These are phyloP conservation scores for Aelia acuminata DNA, from an alignment of 2,888 invertebrate genomes.

Conservation along the genomic window DNA sequence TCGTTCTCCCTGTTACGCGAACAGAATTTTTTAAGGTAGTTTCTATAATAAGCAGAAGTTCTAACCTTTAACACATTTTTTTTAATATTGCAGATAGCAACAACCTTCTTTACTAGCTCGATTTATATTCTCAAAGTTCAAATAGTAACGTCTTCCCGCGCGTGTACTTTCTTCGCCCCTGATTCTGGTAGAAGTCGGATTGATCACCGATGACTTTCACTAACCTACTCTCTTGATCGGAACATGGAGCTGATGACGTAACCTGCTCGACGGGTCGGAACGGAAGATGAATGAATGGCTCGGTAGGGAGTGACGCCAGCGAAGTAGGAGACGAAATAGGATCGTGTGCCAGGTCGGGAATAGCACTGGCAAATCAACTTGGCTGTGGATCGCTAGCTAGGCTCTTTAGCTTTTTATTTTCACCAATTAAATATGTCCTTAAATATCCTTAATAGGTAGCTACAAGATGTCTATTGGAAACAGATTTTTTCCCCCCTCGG, in stretches of 20 bases:
- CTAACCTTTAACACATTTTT: too few relatives aligned
- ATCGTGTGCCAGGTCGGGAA: constrained; percentile 3
- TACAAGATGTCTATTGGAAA: neutral
- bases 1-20: too few relatives aligned
- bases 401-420: neutral
- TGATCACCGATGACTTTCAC: neutral
- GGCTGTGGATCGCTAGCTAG: neutral
- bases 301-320: neutral
- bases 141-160: too few relatives aligned
- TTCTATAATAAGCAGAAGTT: too few relatives aligned
- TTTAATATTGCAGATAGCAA: too few relatives aligned
- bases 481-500: too few relatives aligned
- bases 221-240: neutral
- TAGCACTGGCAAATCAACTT: neutral
- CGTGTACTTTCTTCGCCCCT: too few relatives aligned
- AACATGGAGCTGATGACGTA: neutral
- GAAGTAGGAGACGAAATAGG: neutral
- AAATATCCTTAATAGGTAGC: neutral
- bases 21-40: too few relatives aligned
- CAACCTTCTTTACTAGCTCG: too few relatives aligned
- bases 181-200: neutral
- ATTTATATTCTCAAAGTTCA: too few relatives aligned
- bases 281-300: neutral
- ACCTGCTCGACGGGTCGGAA: neutral
- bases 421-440: neutral